These are phyloP conservation scores for Philopedon plagiatum DNA, from an alignment of 2,888 invertebrate species.

Conservation along the genomic window DNA sequence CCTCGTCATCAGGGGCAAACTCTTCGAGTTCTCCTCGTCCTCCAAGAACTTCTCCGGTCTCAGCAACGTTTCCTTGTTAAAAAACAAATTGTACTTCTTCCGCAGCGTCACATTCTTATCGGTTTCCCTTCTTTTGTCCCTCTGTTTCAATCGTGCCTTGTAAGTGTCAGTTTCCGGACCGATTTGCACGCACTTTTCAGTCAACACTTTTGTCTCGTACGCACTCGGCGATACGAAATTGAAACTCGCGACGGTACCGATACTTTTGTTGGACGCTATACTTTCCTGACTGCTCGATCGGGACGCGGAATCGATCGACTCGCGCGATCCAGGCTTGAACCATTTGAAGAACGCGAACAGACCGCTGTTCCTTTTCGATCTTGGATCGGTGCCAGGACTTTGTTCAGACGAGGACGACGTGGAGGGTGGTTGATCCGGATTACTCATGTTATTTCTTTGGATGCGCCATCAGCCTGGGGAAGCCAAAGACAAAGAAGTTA, in stretches of 20 bases:
- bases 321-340: constrained; percentile 74
- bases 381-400: constrained; percentile 68
- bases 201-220: constrained; percentile 61
- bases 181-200: constrained; percentile 44
- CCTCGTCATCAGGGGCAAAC: constrained; percentile 68
- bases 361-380: constrained; percentile 68
- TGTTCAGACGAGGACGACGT: constrained; percentile 59
- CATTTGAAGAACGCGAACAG: constrained; percentile 80
- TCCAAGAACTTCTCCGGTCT: constrained; percentile 55
- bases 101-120: constrained; percentile 76
- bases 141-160: constrained; percentile 74
- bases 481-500: not conserved
- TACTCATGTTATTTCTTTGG: constrained; percentile 40
- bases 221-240: constrained; percentile 76
- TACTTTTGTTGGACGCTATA: constrained; percentile 79
- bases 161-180: constrained; percentile 77
- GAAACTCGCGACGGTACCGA: constrained; percentile 81
- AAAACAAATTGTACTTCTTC: constrained; percentile 76
- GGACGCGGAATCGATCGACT: constrained; percentile 62
- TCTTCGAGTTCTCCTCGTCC: constrained; percentile 63
- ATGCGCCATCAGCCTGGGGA: constrained; percentile 35
- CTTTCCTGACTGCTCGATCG: constrained; percentile 73
- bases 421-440: constrained; percentile 30
- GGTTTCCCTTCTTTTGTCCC: constrained; percentile 73
- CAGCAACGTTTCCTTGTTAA: constrained; percentile 63